Evolutionary conservation across 1,140 invertebrate genomes (phyloP), one percentile per base, ranked within the genome.

Genomic region (Drosophila kohkoa): DNA sequence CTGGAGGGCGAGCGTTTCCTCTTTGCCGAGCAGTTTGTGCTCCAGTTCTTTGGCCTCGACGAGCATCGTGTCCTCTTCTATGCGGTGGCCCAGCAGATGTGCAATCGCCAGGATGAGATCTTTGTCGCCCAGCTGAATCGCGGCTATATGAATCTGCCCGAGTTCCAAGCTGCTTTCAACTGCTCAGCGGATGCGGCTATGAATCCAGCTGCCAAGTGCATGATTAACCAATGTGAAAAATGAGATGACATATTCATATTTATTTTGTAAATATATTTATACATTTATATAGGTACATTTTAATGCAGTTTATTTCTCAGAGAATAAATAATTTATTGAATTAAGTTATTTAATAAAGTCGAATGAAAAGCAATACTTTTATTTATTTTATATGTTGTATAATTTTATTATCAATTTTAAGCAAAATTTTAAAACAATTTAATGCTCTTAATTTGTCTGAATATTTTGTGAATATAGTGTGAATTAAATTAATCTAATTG

Each of bases 1-100:
- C 45, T 92, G 6, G 69, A 89, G 16, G 88, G 90, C 25, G 90
- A 92, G 13, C 62, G 79, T 15, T 92, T 92, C 30, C 69, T 79
- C n/a, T 92, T 92, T 49, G 90, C 90, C n/a, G 90, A 92, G 30
- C 77, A 77, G 55, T 80, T 81, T 43, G 85, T 92, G 2, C 55
- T 92, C 25, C 72, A 92, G 38, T 81, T 83, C 54, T 92, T 90
- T 10, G 63, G 76, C 2, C 49, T 92, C 20, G 58, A 89, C 49
- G 63, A 86, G 3, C 65, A 70, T 5, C 82, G 66, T 10, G 69
- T 92, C 3, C 59, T 91, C 25, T 92, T 91, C 55, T 92, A 92
- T 76, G 90, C 90, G 1, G 90, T 83, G 30, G 90, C 90, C 1
- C 90, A 92, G 20, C 79, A 81, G 25, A 38, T 83, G 11, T 92